Evolutionary conservation across 53 echinoderm and acorn worm species (phyloP).

Genomic region (Astropecten irregularis): DNA sequence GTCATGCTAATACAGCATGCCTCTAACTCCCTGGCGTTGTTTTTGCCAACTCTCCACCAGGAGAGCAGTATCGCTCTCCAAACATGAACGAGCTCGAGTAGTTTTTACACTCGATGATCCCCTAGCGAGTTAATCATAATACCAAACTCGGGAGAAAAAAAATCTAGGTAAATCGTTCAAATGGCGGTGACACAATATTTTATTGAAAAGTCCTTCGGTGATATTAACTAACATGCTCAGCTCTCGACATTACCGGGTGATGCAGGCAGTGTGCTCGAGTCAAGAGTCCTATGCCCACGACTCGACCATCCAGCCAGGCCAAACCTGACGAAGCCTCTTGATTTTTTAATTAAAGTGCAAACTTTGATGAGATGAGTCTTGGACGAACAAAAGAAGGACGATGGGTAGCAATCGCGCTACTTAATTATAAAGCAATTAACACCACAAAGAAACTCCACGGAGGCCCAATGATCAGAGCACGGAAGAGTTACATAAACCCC

Average conservation of each 20-base stretch:
- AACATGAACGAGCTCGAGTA: constrained; percentile 12
- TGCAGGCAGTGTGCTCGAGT: too few relatives aligned
- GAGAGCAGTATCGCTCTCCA: constrained; percentile 25
- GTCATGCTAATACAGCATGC: constrained; percentile 1
- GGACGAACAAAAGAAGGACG: neutral
- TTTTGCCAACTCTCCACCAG: constrained; percentile 22
- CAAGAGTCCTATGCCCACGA: too few relatives aligned
- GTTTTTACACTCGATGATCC: constrained; percentile 33
- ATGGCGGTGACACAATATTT: neutral
- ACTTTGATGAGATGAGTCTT: constrained; percentile 25
- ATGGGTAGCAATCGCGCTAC: constrained; percentile 11
- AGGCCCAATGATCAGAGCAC: neutral
- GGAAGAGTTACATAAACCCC: constrained; percentile 47
- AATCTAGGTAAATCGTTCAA: neutral
- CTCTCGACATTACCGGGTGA: too few relatives aligned
- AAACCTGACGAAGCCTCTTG: too few relatives aligned
- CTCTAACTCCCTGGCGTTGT: neutral
- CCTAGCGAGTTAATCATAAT: neutral
- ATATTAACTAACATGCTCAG: too few relatives aligned
- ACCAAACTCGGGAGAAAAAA: neutral
- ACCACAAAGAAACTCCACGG: constrained; percentile 12
- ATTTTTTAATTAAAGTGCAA: constrained; percentile 40
- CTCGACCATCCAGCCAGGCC: too few relatives aligned
- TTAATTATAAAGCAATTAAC: constrained; percentile 53
- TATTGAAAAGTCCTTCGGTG: neutral